phyloP scores from a whole-genome alignment of 37 sponge, comb jelly and placozoan species.

The Hormiphora californensis region DNA sequence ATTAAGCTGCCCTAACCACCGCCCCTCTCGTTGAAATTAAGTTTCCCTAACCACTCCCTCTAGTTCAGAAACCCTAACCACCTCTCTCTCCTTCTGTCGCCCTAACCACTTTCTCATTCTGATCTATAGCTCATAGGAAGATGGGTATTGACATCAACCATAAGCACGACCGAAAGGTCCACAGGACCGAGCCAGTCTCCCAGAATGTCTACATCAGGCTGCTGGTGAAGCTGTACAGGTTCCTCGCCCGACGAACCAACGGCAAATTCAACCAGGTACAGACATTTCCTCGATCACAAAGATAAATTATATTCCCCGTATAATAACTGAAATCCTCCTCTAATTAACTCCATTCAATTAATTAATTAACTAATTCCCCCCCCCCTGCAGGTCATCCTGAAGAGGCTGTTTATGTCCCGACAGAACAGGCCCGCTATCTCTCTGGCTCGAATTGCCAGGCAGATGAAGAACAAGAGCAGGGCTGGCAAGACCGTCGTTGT shows the following conservation, averaged over 20 bases:
- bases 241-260: constrained; percentile 80
- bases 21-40: too few relatives aligned
- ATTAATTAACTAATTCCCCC: not conserved
- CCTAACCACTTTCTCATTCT: not conserved
- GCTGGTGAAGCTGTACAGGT: constrained; percentile 95
- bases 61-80: not conserved
- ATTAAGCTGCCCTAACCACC: too few relatives aligned
- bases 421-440: constrained; percentile 89
- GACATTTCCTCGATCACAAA: not conserved
- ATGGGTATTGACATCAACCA: constrained; percentile 88
- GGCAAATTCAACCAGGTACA: constrained; percentile 81
- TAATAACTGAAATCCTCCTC: not conserved
- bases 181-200: constrained; percentile 78
- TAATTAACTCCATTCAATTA: not conserved
- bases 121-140: not conserved
- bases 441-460: constrained; percentile 77
- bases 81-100: not conserved
- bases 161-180: constrained; percentile 74
- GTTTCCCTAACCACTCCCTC: too few relatives aligned
- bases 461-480: constrained; percentile 77
- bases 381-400: constrained; percentile 69
- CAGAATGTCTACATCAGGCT: constrained; percentile 87
- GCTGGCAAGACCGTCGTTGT: constrained; percentile 44
- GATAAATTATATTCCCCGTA: not conserved
- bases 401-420: constrained; percentile 90